Conservation (phyloP, 1,140 invertebrate species). For the Antheraea pernyi region DNA sequence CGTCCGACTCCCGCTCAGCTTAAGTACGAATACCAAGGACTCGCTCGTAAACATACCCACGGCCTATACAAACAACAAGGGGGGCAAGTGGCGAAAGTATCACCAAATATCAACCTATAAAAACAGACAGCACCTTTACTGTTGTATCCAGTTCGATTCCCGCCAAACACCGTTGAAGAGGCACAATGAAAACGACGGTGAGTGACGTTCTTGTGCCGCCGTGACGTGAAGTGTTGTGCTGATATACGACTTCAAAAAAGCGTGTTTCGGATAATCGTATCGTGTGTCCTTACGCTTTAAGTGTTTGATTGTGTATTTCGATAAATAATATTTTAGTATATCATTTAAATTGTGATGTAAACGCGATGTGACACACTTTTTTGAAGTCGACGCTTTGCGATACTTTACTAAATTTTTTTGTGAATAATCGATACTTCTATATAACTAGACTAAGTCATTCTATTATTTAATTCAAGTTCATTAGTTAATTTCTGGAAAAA, state of each 20-base stretch:
- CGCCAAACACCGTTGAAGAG: conserved; percentile 80
- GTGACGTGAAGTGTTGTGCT: conserved; percentile 51
- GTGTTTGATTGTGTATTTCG: conserved; percentile 41
- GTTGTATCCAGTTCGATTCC: conserved; percentile 85
- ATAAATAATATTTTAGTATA: neutral
- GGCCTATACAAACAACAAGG: conserved; percentile 60
- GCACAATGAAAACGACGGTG: conserved; percentile 80
- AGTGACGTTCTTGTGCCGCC: conserved; percentile 48
- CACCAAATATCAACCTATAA: conserved; percentile 78
- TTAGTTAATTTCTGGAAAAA: no score
- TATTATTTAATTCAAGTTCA: no score
- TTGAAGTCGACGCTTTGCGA: conserved; percentile 50
- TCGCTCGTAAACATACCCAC: conserved; percentile 43
- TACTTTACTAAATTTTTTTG: neutral
- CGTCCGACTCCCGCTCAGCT: conserved; percentile 47
- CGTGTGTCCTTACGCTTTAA: conserved; percentile 16
- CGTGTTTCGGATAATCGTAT: conserved; percentile 23
- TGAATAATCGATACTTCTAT: no score
- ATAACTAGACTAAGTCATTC: no score
- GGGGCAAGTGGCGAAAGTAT: conserved; percentile 77
- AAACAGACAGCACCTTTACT: conserved; percentile 81
- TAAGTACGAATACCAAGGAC: conserved; percentile 62
- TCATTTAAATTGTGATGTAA: conserved; percentile 11
- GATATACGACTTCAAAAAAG: conserved; percentile 66
- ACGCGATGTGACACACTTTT: conserved; percentile 56